Percentiles rank a stretch among this genome's conserved stretches.
These are phyloP conservation scores for Drosophila phalerata DNA, from an alignment of 2,888 invertebrate species.

Conservation along the genomic window DNA sequence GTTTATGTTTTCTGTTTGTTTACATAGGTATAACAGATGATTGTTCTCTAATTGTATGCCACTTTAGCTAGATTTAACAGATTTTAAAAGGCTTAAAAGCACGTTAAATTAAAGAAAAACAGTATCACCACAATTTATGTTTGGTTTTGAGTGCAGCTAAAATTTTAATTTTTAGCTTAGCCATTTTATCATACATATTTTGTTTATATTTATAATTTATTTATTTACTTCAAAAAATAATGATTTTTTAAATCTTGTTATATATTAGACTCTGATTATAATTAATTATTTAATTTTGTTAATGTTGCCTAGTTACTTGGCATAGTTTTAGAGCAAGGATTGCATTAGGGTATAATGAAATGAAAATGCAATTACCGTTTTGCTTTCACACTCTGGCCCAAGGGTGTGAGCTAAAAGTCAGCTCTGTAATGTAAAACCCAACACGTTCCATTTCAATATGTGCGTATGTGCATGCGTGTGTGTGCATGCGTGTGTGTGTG, in stretches of 20 bases:
- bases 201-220: neutral
- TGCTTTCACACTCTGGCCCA: conserved; percentile 53
- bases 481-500: conserved; percentile 8
- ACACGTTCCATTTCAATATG: conserved; percentile 36
- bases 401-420: conserved; percentile 47
- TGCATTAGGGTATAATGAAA: conserved; percentile 45
- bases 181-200: no score
- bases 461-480: conserved; percentile 20
- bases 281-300: no score
- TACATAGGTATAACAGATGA: neutral
- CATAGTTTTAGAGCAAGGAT: conserved; percentile 4
- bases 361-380: conserved; percentile 61
- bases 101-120: no score
- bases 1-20: neutral
- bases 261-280: no score
- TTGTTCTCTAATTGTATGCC: neutral
- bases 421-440: conserved; percentile 53
- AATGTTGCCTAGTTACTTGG: neutral
- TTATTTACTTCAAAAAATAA: neutral
- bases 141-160: no score
- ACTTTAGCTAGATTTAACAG: no score
- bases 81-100: no score
- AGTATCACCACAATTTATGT: no score
- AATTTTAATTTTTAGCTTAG: no score
- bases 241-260: no score